Base-by-base conservation (phyloP, 2,113 vertebrate species). In the Calyptomena viridis region DNA sequence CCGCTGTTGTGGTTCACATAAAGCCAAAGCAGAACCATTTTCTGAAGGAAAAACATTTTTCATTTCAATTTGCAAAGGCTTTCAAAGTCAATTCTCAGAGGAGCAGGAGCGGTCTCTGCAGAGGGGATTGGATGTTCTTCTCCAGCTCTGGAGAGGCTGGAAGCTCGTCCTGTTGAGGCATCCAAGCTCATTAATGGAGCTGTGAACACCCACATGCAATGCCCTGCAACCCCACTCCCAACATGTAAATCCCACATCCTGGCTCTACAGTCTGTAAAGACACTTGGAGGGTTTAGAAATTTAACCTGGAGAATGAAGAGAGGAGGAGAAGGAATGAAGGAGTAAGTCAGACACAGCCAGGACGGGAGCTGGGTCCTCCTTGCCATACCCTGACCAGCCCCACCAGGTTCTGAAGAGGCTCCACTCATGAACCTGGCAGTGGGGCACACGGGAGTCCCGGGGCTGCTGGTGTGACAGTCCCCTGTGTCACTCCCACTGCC, bases 51-150 rank as follows among this genome's bases (percentile, higher is more conserved):
- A 87, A 77, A 24, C 7, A n/a, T 44, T 91, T 94, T 87, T 49
- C 77, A 40, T 80, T 74, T 59, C 81, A 52, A 37, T 74, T 87
- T 80, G 58, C 46, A 47, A 76, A 95, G 67, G 33, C 27, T 93
- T 84, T 69, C 64, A 77, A 44, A 81, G 77, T 2, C 0, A 0
- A 21, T 42, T 74, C 84, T 74, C 14, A 0, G 28, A 74, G 69
- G 73, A 94, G 58, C 39, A 69, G 63, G 21, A 64, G 21, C 0
- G 0, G 72, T 7, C 0, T 0, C 73, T 77, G 67, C 5, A 12
- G 68, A 73, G 69, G 40, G 46, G 47, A 33, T 77, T 63, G 55
- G 73, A 76, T 94, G 87, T 10, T 94, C 63, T 73, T 69, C 60
- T 62, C 31, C 69, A 87, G 77, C 50, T 84, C 81, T 82, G 78